Evolutionary conservation across 2,113 vertebrate genomes (phyloP).

Genomic region (Pterophyllum scalare): DNA sequence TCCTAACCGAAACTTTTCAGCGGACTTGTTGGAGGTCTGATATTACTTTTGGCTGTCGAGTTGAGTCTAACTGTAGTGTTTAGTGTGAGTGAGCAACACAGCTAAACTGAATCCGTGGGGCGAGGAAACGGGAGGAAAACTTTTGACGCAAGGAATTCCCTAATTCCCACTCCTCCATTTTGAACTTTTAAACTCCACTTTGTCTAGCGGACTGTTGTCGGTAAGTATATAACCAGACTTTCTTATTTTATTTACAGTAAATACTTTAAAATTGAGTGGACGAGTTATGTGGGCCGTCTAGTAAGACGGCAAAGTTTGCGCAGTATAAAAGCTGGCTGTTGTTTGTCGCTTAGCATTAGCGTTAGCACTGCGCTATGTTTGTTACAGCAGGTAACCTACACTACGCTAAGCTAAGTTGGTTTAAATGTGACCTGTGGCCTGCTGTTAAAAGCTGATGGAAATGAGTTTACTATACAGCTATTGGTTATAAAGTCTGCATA

Average conservation of each 20-base stretch:
- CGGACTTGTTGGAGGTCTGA: neutral
- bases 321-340: conserved; percentile 6
- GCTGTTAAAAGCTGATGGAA: neutral
- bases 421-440: neutral
- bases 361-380: conserved; percentile 40
- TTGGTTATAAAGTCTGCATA: neutral
- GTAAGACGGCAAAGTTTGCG: neutral
- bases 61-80: accelerated
- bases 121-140: conserved; percentile 61
- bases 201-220: conserved; percentile 45
- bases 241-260: neutral
- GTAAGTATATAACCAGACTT: conserved; percentile 44
- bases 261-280: accelerated
- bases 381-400: conserved; percentile 48
- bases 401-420: neutral
- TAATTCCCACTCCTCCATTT: conserved; percentile 82
- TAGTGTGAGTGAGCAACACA: neutral
- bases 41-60: neutral
- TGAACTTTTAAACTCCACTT: conserved; percentile 77
- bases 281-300: neutral
- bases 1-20: conserved; percentile 62
- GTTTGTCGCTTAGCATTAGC: conserved; percentile 67
- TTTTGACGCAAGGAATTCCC: conserved; percentile 67
- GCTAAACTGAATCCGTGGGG: neutral
- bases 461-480: too few relatives aligned